phyloP scores from a whole-genome alignment of 1,140 invertebrate genomes.

The Oryctes rhinoceros region DNA sequence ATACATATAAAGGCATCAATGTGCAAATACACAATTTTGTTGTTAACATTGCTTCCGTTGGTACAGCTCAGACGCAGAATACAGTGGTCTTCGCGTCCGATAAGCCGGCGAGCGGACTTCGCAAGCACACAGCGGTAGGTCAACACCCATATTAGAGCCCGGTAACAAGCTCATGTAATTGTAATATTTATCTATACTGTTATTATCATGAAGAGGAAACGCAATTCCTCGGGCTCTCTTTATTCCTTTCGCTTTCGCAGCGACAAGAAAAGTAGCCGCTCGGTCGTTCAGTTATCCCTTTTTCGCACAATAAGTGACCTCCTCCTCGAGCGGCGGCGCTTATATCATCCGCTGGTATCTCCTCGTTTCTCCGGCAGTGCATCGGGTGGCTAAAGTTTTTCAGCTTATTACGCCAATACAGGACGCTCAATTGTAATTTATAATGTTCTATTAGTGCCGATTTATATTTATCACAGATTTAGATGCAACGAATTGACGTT shows the following conservation, averaged over 20 bases:
- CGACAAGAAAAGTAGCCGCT: no score
- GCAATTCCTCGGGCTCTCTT: conserved; percentile 1
- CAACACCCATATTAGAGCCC: not conserved
- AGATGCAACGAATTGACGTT: not conserved
- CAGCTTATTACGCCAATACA: not conserved
- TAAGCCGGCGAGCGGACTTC: not conserved
- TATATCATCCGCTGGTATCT: not conserved
- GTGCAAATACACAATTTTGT: not conserved
- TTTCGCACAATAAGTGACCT: not conserved
- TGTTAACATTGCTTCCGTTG: not conserved
- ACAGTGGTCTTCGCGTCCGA: not conserved
- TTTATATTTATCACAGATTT: not conserved
- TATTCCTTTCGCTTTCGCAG: not conserved
- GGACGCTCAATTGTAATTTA: not conserved
- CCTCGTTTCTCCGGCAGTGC: not conserved
- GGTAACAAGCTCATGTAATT: conserved; percentile 28
- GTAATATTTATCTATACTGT: conserved; percentile 33
- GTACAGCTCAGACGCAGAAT: not conserved
- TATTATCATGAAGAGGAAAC: conserved; percentile 13
- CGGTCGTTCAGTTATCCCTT: not conserved
- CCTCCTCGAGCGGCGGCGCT: not conserved
- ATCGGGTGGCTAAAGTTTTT: not conserved
- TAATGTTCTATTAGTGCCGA: conserved; percentile 1
- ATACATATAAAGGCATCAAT: no score
- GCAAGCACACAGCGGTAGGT: not conserved